Percentiles rank a stretch among this genome's conserved stretches.
These are phyloP conservation scores for Oedothorax gibbosus DNA, from an alignment of 1,140 invertebrate species.

Conservation along the genomic window DNA sequence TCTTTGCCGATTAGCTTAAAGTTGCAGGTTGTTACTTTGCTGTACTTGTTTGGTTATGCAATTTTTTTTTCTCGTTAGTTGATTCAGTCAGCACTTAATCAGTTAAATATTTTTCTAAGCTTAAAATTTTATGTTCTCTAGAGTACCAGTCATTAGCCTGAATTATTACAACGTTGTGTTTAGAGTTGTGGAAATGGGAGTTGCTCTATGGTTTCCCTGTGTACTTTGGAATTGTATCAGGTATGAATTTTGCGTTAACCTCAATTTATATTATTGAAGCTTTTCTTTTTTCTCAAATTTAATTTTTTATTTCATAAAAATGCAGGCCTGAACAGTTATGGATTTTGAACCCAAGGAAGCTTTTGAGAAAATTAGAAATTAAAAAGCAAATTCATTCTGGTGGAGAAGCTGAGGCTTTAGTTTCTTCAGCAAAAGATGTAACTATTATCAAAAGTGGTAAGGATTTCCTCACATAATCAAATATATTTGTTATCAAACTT, in stretches of 20 bases:
- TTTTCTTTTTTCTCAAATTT: background rate
- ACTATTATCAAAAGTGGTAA: slow-evolving; percentile 44
- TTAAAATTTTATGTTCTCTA: slow-evolving; percentile 66
- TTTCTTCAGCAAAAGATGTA: slow-evolving; percentile 51
- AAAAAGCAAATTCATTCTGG: slow-evolving; percentile 63
- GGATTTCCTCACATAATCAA: background rate
- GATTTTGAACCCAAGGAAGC: slow-evolving; percentile 90
- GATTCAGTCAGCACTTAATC: background rate
- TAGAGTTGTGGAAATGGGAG: slow-evolving; percentile 91
- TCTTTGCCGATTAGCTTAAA: no score
- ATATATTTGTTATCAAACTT: no score
- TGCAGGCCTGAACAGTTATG: slow-evolving; percentile 86
- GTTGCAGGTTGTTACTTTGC: background rate
- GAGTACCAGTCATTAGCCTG: slow-evolving; percentile 86
- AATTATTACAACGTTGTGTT: slow-evolving; percentile 94
- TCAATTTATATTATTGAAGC: background rate
- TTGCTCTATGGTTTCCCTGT: slow-evolving; percentile 94
- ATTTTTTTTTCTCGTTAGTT: background rate
- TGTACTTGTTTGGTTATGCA: background rate
- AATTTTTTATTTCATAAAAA: slow-evolving; percentile 13
- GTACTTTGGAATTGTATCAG: slow-evolving; percentile 95
- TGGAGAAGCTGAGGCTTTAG: slow-evolving; percentile 61
- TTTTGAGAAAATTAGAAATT: slow-evolving; percentile 77
- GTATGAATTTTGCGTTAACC: slow-evolving; percentile 64
- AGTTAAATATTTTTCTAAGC: background rate